Evolutionary conservation across 2,113 vertebrate genomes (phyloP).

Genomic region (Bungarus multicinctus): DNA sequence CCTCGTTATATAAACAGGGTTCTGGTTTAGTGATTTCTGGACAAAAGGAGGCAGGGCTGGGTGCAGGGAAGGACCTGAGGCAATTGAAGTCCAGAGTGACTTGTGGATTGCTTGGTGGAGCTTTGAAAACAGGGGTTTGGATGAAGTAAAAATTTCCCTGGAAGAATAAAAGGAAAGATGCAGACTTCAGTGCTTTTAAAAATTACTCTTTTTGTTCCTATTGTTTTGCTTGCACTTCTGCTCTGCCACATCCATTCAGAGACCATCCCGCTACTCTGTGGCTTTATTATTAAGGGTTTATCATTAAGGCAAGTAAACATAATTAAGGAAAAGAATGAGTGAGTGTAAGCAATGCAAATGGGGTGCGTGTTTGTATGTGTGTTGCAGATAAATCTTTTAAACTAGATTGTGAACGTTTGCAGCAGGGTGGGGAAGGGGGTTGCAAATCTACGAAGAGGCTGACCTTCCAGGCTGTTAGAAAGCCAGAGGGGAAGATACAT

Average conservation of each 20-base stretch:
- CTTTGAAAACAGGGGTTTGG: background rate
- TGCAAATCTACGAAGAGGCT: background rate
- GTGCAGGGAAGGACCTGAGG: background rate
- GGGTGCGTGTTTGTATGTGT: too few relatives aligned
- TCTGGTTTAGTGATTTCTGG: background rate
- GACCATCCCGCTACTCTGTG: background rate
- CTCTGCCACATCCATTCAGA: background rate
- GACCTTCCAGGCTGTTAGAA: fast-evolving
- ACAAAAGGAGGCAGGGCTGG: fast-evolving
- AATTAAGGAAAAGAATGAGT: background rate
- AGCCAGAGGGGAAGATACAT: background rate
- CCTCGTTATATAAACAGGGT: background rate
- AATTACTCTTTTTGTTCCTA: too few relatives aligned
- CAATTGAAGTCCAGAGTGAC: background rate
- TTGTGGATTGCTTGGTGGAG: fast-evolving
- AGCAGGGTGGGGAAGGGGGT: too few relatives aligned
- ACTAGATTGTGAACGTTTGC: background rate
- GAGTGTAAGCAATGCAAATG: background rate
- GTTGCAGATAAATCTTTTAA: background rate
- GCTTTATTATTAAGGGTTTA: background rate
- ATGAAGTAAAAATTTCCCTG: background rate
- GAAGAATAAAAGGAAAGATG: background rate
- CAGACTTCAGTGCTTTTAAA: background rate
- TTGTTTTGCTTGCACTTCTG: background rate
- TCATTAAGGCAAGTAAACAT: background rate